Conservation (phyloP, 2,888 invertebrate genomes). For the Drosophila lutescens region DNA sequence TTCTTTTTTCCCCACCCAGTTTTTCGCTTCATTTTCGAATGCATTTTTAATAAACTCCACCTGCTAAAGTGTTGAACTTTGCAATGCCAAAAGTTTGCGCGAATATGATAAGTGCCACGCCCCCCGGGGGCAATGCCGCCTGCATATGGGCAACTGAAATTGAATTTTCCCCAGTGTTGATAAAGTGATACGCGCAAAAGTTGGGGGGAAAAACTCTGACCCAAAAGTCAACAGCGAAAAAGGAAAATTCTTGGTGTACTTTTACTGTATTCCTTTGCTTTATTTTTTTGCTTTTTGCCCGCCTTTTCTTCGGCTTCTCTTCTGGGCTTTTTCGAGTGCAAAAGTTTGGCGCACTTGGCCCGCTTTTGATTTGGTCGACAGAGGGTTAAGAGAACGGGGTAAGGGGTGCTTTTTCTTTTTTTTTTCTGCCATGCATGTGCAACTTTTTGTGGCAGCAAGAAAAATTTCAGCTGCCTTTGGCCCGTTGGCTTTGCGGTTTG, state of each 20-base stretch:
- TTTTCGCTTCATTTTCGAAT: conserved; percentile 42
- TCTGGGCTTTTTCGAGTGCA: conserved; percentile 53
- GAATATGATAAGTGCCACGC: conserved; percentile 73
- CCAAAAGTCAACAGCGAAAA: conserved; percentile 61
- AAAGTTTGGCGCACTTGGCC: conserved; percentile 63
- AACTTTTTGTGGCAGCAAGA: conserved; percentile 44
- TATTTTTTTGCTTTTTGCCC: conserved; percentile 3
- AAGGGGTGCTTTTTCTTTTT: background rate
- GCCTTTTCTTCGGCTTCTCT: conserved; percentile 25
- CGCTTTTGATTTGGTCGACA: conserved; percentile 44
- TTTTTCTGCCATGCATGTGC: conserved; percentile 34
- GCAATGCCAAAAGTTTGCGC: conserved; percentile 45
- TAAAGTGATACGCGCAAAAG: conserved; percentile 62
- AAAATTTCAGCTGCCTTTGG: conserved; percentile 33
- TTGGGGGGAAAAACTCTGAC: conserved; percentile 10
- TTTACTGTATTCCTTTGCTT: conserved; percentile 24
- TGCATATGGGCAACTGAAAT: conserved; percentile 71
- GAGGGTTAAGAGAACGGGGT: conserved; percentile 4
- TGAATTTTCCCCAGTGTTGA: conserved; percentile 72
- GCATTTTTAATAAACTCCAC: conserved; percentile 51
- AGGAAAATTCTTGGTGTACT: conserved; percentile 47
- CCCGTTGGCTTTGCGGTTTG: conserved; percentile 18
- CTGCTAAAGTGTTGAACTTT: conserved; percentile 43
- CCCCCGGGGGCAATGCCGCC: conserved; percentile 15
- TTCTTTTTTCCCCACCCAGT: conserved; percentile 1